Conservation (phyloP, 2,113 vertebrate species). For the rabbit (Oryctolagus cuniculus) region DNA sequence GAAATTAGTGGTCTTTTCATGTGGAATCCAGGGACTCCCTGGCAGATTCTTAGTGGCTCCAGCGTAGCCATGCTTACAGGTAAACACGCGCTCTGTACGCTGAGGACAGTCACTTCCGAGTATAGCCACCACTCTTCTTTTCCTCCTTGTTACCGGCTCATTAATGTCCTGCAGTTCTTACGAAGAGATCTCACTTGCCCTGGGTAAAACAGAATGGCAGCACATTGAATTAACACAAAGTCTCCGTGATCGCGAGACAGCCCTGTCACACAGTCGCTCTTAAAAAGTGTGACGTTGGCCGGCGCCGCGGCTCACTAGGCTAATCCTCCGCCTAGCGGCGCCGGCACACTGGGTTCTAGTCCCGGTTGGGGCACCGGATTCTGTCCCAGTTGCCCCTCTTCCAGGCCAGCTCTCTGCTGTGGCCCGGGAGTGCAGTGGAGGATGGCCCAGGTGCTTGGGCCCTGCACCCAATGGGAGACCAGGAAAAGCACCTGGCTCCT, state of each 20-base stretch:
- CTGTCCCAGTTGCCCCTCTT: no score
- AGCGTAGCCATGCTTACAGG: not conserved
- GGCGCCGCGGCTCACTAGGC: no score
- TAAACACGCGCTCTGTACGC: not conserved
- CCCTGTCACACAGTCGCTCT: not conserved
- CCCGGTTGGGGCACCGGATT: no score
- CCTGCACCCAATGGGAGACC: no score
- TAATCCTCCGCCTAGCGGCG: no score
- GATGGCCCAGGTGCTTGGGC: no score
- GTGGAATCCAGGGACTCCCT: not conserved
- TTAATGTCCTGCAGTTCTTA: not conserved
- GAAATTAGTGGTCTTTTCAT: not conserved
- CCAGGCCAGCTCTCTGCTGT: no score
- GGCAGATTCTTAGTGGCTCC: not conserved
- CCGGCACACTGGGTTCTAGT: no score
- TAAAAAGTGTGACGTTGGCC: no score
- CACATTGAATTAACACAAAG: not conserved
- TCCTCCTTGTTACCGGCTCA: not conserved
- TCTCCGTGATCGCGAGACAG: not conserved
- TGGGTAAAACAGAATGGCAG: not conserved
- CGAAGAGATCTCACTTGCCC: not conserved
- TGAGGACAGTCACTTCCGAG: not conserved
- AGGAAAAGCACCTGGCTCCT: no score
- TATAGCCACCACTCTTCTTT: not conserved
- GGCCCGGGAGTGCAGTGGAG: no score